phyloP scores from a whole-genome alignment of 2,888 invertebrate genomes.

The Coecobrya sp. region DNA sequence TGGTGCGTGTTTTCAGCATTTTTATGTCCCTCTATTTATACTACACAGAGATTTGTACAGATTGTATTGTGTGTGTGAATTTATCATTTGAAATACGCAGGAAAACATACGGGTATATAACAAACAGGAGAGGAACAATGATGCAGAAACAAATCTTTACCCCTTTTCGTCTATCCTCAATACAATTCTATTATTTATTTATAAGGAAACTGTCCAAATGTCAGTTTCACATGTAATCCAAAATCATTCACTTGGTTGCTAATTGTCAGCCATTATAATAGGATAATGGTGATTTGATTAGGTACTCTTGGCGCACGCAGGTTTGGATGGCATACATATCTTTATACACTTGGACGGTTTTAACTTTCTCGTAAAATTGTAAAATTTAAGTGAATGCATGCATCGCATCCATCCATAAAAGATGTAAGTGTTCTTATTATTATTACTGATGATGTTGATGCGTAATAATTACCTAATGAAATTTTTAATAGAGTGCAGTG shows the following conservation, averaged over 20 bases:
- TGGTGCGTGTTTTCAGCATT: conserved; percentile 5
- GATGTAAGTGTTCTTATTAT: not conserved
- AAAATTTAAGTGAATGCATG: not conserved
- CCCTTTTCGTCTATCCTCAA: not conserved
- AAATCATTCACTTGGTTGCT: not conserved
- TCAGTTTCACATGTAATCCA: not conserved
- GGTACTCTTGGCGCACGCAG: not conserved
- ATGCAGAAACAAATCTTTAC: not conserved
- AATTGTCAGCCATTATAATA: conserved; percentile 14
- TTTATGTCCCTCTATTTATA: not conserved
- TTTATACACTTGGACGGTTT: not conserved
- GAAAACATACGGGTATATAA: not conserved
- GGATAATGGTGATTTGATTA: conserved; percentile 34
- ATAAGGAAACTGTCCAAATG: not conserved
- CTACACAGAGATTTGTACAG: not conserved
- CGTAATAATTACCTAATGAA: not conserved
- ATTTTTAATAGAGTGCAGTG: not conserved
- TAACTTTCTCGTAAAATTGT: not conserved
- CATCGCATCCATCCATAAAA: not conserved
- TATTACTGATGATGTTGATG: not conserved
- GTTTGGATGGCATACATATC: not conserved
- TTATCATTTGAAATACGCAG: not conserved
- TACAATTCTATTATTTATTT: not conserved
- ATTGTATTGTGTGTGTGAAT: not conserved
- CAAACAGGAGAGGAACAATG: not conserved